Evolutionary conservation across 2,888 invertebrate species (phyloP), one percentile per base, ranked within the genome.

Genomic region (Parnassius orleans): DNA sequence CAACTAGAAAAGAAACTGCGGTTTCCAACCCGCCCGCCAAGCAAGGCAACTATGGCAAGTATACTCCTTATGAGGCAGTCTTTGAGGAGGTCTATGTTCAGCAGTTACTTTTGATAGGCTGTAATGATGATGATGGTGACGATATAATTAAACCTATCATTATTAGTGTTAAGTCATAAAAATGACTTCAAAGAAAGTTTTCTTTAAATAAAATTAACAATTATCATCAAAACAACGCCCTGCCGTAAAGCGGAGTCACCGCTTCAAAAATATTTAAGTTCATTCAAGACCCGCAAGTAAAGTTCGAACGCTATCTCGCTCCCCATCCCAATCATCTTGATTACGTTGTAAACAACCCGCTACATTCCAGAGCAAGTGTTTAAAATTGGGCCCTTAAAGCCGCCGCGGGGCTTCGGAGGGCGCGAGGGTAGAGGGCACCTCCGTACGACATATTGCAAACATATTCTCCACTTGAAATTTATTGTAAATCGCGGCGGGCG

Each of bases 391-490:
- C 73, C 72, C 74, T 74, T 14, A 48, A 48, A 48, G 48, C 66
- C 66, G 70, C 69, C 67, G 68, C 71, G 69, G 73, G 72, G 74
- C 64, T 66, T 68, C 69, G 72, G 75, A 76, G 73, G 73, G 71
- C 66, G 67, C 73, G 72, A 77, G 86, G 82, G 79, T 82, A 75
- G 68, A 65, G 46, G 53, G 48, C 62, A 72, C 74, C 72, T 69
- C 70, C 48, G 48, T 14, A 72, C 78, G 79, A 88, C 88, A 87
- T 87, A 89, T 89, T 85, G 87, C 86, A 79, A 87, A 87, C 90
- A 90, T 90, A 88, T 88, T 89, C 87, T 80, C 78, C 86, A 81
- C 80, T 89, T 83, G 84, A 88, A 89, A 87, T 88, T 87, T 89
- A 90, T 89, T 87, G 90, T 87, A 88, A 90, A 87, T 83, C 87